A percentile compares a stretch with the other conserved stretches of the same genome.
Evolutionary conservation across 1,140 invertebrate genomes (phyloP).

Genomic region (Plutomurus gul): DNA sequence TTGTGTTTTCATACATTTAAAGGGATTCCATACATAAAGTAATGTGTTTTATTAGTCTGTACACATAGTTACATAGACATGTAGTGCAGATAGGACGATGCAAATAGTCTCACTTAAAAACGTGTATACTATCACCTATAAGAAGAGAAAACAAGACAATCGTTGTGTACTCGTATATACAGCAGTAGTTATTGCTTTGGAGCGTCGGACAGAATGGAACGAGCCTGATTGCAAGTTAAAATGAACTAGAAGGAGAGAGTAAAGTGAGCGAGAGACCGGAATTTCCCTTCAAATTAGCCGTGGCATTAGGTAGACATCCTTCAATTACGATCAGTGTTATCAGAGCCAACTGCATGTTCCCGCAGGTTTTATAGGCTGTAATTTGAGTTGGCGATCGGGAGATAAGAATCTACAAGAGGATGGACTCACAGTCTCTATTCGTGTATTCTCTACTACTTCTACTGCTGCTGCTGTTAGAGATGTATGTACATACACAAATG

Average conservation of each 20-base stretch:
- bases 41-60: too few species aligned
- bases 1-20: too few species aligned
- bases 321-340: constrained; percentile 46
- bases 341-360: constrained; percentile 43
- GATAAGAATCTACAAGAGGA: background rate
- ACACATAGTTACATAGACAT: too few species aligned
- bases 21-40: too few species aligned
- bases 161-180: background rate
- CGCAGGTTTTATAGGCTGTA: constrained; percentile 44
- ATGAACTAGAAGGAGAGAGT: background rate
- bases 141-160: background rate
- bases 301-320: constrained; percentile 46
- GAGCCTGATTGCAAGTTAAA: background rate
- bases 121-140: too few species aligned
- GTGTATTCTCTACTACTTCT: too few species aligned
- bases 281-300: constrained; percentile 45
- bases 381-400: constrained; percentile 41
- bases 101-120: too few species aligned
- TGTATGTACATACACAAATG: too few species aligned
- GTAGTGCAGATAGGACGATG: too few species aligned
- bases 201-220: background rate
- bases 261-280: constrained; percentile 35
- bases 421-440: background rate
- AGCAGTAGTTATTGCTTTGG: background rate
- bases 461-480: background rate